Percentiles rank a stretch among this genome's conserved stretches.
Evolutionary conservation across 2,113 vertebrate species (phyloP).

Genomic region (Hippocampus guttulatus): DNA sequence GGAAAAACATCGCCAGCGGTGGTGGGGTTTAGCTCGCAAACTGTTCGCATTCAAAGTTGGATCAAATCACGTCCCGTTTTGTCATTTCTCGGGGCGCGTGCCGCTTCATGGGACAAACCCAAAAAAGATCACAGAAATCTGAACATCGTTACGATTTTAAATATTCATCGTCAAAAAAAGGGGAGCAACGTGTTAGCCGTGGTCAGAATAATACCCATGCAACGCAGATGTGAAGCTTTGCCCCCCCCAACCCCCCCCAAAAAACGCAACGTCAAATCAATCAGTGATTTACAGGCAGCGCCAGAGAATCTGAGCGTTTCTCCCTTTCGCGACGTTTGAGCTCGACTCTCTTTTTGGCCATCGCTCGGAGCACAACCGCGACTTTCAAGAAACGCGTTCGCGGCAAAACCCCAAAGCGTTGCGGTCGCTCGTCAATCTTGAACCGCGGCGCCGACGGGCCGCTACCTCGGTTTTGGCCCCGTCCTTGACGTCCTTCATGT

Average conservation of each 20-base stretch:
- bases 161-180: background rate
- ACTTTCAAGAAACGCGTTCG: background rate
- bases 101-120: conserved; percentile 61
- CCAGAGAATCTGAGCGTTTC: background rate
- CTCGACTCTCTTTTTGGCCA: background rate
- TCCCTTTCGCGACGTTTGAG: background rate
- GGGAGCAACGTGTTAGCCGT: background rate
- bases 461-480: conserved; percentile 96
- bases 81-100: conserved; percentile 77
- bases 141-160: background rate
- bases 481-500: conserved; percentile 98
- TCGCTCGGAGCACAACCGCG: background rate
- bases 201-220: background rate
- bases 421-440: background rate
- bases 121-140: conserved; percentile 28
- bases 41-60: background rate
- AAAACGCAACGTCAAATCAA: too few relatives aligned
- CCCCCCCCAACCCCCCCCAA: too few relatives aligned
- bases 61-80: background rate
- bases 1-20: conserved; percentile 39
- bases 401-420: background rate
- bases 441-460: conserved; percentile 5
- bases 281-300: too few relatives aligned
- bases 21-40: conserved; percentile 18
- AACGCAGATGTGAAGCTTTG: too few relatives aligned